phyloP scores from a whole-genome alignment of 2,797 vertebrate species.

The Phataginus tetradactyla region DNA sequence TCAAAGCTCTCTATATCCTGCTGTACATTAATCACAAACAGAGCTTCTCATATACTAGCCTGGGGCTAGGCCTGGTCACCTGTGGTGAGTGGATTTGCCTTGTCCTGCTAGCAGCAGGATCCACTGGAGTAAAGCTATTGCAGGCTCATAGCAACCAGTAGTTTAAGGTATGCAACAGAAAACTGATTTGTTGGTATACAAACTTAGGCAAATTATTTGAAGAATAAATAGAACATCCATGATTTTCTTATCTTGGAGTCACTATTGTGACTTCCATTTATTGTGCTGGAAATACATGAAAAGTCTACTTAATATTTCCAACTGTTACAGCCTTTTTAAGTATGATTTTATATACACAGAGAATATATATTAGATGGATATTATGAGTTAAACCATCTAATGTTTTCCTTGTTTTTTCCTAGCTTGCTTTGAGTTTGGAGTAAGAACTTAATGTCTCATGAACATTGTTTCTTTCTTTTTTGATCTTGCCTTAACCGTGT shows the following conservation, averaged over 20 bases:
- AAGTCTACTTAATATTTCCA: not conserved
- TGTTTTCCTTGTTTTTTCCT: not conserved
- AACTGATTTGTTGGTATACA: not conserved
- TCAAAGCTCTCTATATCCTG: not conserved
- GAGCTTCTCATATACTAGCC: not conserved
- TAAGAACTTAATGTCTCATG: slow-evolving; percentile 12
- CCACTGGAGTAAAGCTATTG: not conserved
- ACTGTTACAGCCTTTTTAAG: not conserved
- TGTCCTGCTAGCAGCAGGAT: not conserved
- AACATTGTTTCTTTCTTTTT: slow-evolving; percentile 19
- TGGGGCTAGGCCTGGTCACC: not conserved
- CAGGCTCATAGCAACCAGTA: not conserved
- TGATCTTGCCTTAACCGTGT: not conserved
- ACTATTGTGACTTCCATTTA: not conserved
- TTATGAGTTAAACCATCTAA: slow-evolving; percentile 39
- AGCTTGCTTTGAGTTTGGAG: not conserved
- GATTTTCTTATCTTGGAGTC: slow-evolving; percentile 18
- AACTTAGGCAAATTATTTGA: not conserved
- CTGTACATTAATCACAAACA: not conserved
- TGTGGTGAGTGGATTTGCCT: too few species aligned
- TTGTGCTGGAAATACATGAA: slow-evolving; percentile 5
- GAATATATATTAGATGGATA: slow-evolving; percentile 7
- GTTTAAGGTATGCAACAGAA: not conserved
- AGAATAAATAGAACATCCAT: not conserved
- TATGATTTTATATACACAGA: not conserved